A percentile compares a stretch with the other conserved stretches of the same genome.
phyloP scores from a whole-genome alignment of 2,797 vertebrate species.

The Cygnus olor region DNA sequence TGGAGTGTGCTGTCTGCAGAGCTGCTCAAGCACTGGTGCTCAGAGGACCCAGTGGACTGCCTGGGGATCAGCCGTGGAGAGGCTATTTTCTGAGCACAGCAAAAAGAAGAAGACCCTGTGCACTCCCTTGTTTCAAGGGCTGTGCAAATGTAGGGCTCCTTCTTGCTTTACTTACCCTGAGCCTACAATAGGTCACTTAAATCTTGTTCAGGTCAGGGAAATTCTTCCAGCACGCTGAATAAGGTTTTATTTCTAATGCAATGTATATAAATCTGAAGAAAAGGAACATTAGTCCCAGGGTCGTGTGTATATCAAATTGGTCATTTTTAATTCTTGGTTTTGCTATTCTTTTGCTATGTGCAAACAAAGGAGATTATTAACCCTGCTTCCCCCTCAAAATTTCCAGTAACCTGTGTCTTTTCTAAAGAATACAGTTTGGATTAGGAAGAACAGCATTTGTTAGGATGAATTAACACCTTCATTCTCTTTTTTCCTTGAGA shows the following conservation, averaged over 20 bases:
- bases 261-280: background rate
- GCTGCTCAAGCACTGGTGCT: background rate
- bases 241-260: background rate
- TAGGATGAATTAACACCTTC: background rate
- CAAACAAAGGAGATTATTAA: background rate
- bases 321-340: background rate
- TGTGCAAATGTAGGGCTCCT: background rate
- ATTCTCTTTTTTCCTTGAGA: background rate
- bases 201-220: background rate
- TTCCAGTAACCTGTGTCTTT: background rate
- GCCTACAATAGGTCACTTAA: background rate
- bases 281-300: background rate
- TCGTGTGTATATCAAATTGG: background rate
- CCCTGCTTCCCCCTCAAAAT: background rate
- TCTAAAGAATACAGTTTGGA: background rate
- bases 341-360: background rate
- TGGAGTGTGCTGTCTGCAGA: fast-evolving
- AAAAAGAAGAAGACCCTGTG: constrained; percentile 1
- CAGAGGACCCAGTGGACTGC: background rate
- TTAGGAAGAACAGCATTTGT: background rate
- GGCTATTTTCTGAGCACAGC: background rate
- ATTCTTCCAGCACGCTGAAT: background rate
- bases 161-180: background rate
- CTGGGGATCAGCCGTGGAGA: background rate
- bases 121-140: background rate